A percentile compares a stretch with the other conserved stretches of the same genome.
These are phyloP conservation scores for Pegoplata infirma DNA, from an alignment of 2,888 invertebrate genomes.

Conservation along the genomic window DNA sequence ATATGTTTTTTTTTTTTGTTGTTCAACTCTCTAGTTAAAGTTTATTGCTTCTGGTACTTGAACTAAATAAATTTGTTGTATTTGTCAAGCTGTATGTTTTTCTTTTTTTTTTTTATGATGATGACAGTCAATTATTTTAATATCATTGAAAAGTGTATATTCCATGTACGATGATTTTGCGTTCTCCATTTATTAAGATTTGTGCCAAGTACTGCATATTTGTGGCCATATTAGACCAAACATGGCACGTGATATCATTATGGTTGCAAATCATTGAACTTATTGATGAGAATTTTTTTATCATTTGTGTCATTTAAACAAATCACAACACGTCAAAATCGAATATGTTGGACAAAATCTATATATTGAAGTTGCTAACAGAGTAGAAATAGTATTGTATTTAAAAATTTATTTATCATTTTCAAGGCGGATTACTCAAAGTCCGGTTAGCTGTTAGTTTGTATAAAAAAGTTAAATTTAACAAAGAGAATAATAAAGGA, in stretches of 20 bases:
- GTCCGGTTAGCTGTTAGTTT: no score
- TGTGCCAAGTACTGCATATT: neutral
- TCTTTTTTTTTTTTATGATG: conserved; percentile 48
- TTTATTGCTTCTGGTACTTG: conserved; percentile 32
- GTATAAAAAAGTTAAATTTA: no score
- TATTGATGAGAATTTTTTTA: conserved; percentile 43
- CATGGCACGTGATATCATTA: conserved; percentile 51
- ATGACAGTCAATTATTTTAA: conserved; percentile 47
- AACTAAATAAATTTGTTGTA: no score
- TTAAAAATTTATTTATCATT: no score
- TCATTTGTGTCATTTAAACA: conserved; percentile 37
- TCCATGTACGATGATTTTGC: neutral
- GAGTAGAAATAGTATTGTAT: no score
- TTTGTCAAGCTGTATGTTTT: no score
- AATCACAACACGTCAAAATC: conserved; percentile 26
- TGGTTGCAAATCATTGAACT: conserved; percentile 44
- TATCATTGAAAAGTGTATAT: conserved; percentile 16
- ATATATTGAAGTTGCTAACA: no score
- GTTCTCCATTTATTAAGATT: neutral
- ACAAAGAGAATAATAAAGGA: no score
- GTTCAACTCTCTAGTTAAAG: conserved; percentile 60
- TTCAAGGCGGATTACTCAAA: no score
- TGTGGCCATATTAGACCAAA: neutral
- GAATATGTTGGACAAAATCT: conserved; percentile 1
- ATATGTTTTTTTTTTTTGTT: conserved; percentile 24